A percentile compares a stretch with the other conserved stretches of the same genome.
Conservation (phyloP, 2,113 vertebrate genomes). For the Ciconia maguari region DNA sequence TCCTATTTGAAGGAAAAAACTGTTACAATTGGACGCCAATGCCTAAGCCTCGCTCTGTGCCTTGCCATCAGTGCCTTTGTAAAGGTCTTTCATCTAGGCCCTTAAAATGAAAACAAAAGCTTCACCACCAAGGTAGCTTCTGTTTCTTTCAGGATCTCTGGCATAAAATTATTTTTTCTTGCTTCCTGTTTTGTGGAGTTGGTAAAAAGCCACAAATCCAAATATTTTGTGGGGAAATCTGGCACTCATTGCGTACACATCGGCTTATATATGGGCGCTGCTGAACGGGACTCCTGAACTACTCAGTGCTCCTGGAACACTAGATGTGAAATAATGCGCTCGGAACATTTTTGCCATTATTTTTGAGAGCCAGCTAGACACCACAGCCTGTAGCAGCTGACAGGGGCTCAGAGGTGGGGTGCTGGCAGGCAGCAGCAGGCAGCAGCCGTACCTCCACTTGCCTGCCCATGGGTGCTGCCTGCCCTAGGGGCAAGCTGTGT, state of each 20-base stretch:
- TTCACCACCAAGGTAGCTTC: neutral
- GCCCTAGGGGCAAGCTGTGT: neutral
- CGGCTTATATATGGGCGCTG: fast-evolving
- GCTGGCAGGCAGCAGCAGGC: neutral
- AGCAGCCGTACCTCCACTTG: neutral
- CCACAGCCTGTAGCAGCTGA: neutral
- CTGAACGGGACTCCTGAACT: neutral
- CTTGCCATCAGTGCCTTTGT: neutral
- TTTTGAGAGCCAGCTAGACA: neutral
- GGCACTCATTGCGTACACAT: neutral
- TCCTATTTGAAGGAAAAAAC: neutral
- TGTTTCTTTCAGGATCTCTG: neutral
- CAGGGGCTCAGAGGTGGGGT: neutral
- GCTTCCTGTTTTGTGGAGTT: neutral
- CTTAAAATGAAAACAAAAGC: neutral
- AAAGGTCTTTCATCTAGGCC: neutral
- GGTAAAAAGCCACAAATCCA: neutral
- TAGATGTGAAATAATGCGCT: neutral
- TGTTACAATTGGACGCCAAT: neutral
- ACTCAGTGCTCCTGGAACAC: neutral
- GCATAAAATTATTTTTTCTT: neutral
- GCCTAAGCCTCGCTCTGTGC: neutral
- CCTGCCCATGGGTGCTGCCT: neutral
- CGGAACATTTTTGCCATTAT: neutral
- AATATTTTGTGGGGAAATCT: neutral